These are phyloP conservation scores for Spondyliosoma cantharus DNA, from an alignment of 2,797 vertebrate species.

Conservation along the genomic window DNA sequence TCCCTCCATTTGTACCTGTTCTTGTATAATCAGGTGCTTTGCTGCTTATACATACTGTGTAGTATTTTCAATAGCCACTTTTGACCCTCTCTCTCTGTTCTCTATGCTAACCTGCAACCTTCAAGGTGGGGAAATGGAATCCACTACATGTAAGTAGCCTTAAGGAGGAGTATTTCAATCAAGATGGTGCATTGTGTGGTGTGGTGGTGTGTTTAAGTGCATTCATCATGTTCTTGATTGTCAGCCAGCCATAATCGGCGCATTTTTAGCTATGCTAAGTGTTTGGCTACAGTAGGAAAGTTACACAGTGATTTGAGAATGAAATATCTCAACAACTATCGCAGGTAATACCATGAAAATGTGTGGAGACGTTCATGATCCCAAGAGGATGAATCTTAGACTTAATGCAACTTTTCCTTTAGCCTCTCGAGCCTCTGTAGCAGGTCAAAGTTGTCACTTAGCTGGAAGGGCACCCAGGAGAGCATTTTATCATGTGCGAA, in stretches of 20 bases:
- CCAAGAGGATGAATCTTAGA: too few species aligned
- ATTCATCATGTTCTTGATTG: background rate
- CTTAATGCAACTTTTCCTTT: background rate
- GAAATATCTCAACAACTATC: background rate
- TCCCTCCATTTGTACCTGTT: slow-evolving; percentile 32
- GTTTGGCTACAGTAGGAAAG: background rate
- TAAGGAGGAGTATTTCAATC: slow-evolving; percentile 3
- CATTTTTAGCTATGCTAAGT: background rate
- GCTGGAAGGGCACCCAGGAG: too few species aligned
- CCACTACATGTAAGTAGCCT: slow-evolving; percentile 95
- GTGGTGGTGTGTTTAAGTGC: slow-evolving; percentile 10
- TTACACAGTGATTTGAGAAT: background rate
- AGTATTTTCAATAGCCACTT: slow-evolving; percentile 60
- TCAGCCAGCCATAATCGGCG: background rate
- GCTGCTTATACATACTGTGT: slow-evolving; percentile 18
- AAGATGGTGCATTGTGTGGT: background rate
- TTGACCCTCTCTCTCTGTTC: slow-evolving; percentile 80
- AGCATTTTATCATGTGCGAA: too few species aligned
- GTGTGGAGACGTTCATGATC: background rate
- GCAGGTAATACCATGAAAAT: background rate
- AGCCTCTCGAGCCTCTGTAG: too few species aligned
- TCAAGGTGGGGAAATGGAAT: slow-evolving; percentile 97
- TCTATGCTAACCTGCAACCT: slow-evolving; percentile 80
- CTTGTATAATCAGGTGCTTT: slow-evolving; percentile 11
- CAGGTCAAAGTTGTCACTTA: background rate